Percentiles rank a stretch among this genome's conserved stretches.
Evolutionary conservation across 2,797 vertebrate genomes (phyloP).

Genomic region (Trachops cirrhosus): DNA sequence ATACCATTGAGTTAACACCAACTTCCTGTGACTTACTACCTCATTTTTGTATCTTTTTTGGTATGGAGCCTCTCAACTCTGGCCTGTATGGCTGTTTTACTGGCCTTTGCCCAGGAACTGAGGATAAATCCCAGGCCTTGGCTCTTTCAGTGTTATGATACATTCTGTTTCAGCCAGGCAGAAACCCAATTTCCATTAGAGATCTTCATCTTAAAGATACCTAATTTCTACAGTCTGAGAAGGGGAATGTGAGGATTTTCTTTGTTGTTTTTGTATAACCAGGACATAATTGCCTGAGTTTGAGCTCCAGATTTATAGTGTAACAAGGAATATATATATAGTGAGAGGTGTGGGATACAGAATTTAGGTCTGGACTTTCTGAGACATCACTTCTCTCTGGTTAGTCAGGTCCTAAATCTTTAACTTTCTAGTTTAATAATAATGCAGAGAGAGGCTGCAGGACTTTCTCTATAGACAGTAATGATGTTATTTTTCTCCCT

Average conservation of each 20-base stretch:
- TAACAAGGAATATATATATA: constrained; percentile 1
- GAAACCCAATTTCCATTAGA: constrained; percentile 48
- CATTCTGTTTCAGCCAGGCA: constrained; percentile 66
- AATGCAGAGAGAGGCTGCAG: neutral
- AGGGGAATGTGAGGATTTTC: constrained; percentile 41
- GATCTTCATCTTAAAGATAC: constrained; percentile 45
- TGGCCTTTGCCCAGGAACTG: constrained; percentile 57
- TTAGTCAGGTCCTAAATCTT: neutral
- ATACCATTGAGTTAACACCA: neutral
- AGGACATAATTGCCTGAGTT: constrained; percentile 39
- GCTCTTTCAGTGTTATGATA: constrained; percentile 22
- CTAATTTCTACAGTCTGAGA: constrained; percentile 43
- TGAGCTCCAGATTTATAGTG: constrained; percentile 39
- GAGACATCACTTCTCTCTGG: constrained; percentile 11
- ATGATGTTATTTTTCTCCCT: neutral
- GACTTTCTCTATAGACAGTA: neutral
- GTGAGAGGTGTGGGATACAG: neutral
- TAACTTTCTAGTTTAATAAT: constrained; percentile 30
- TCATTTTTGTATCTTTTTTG: constrained; percentile 14
- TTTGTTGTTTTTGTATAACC: constrained; percentile 61
- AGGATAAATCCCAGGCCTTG: constrained; percentile 57
- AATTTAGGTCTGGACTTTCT: constrained; percentile 24
- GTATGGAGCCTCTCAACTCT: constrained; percentile 3
- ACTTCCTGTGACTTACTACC: constrained; percentile 21
- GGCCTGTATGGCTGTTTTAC: constrained; percentile 55